A percentile compares a stretch with the other conserved stretches of the same genome.
Conservation (phyloP, 2,113 vertebrate species). For the Oenanthe melanoleuca region DNA sequence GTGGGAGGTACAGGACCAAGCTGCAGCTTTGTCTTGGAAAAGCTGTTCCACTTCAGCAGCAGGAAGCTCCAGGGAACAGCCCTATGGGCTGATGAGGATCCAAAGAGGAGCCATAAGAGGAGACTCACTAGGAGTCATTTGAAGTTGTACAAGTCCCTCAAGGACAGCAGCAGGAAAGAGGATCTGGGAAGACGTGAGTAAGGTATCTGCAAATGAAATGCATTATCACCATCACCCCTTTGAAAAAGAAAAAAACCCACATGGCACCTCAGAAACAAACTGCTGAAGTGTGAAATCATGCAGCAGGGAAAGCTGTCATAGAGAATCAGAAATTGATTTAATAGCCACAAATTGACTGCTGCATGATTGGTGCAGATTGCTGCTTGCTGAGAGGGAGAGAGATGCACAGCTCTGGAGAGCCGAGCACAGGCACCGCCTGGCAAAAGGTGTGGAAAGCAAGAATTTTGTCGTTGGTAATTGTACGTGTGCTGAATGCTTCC, state of each 20-base stretch:
- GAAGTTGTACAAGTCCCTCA: neutral
- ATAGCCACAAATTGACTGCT: conserved; percentile 9
- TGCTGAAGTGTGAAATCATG: neutral
- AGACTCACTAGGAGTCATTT: neutral
- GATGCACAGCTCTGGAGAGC: neutral
- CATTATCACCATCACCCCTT: neutral
- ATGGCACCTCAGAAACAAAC: neutral
- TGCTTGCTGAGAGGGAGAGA: neutral
- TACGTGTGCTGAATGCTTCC: neutral
- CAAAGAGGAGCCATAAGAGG: neutral
- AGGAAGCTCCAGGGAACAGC: neutral
- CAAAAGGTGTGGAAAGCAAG: neutral
- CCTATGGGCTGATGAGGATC: neutral
- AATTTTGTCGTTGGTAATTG: neutral
- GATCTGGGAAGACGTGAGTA: neutral
- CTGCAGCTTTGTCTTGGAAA: neutral
- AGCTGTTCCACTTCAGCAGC: neutral
- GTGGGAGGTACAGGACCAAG: neutral
- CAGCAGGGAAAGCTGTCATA: neutral
- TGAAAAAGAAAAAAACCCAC: neutral
- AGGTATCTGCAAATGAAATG: neutral
- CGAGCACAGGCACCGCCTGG: neutral
- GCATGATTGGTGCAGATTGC: neutral
- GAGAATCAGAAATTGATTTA: conserved; percentile 16
- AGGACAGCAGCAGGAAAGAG: neutral